Conservation (phyloP, 2,888 invertebrate genomes). For the Metalampra italica region DNA sequence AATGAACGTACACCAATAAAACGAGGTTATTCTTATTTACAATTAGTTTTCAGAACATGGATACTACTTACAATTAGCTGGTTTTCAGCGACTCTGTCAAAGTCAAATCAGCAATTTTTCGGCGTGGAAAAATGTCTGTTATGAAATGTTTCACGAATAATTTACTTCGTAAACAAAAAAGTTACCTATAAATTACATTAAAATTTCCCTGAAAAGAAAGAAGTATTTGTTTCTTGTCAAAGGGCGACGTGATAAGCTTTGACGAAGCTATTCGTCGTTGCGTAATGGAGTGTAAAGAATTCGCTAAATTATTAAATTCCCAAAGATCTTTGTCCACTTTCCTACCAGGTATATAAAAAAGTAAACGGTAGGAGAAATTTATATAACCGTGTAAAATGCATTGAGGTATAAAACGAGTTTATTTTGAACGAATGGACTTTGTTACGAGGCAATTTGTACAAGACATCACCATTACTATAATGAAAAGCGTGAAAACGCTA, state of each 20-base stretch:
- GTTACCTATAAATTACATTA: constrained; percentile 35
- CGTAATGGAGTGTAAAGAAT: constrained; percentile 7
- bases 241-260: constrained; percentile 20
- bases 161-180: constrained; percentile 34
- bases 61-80: no score
- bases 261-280: constrained; percentile 7
- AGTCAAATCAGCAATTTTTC: not conserved
- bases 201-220: constrained; percentile 30
- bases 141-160: constrained; percentile 36
- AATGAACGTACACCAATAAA: no score
- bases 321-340: not conserved
- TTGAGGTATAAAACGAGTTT: not conserved
- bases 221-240: constrained; percentile 37
- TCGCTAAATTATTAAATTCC: constrained; percentile 4
- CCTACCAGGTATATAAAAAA: not conserved
- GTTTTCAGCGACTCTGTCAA: not conserved
- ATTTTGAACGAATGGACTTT: not conserved
- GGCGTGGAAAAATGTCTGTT: constrained; percentile 33
- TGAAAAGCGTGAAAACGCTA: not conserved
- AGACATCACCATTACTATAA: not conserved
- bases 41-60: no score
- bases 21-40: no score
- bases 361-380: not conserved
- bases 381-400: not conserved
- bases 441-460: not conserved